phyloP scores from a whole-genome alignment of 2,888 invertebrate species.

The Orthonychiurus folsomi region DNA sequence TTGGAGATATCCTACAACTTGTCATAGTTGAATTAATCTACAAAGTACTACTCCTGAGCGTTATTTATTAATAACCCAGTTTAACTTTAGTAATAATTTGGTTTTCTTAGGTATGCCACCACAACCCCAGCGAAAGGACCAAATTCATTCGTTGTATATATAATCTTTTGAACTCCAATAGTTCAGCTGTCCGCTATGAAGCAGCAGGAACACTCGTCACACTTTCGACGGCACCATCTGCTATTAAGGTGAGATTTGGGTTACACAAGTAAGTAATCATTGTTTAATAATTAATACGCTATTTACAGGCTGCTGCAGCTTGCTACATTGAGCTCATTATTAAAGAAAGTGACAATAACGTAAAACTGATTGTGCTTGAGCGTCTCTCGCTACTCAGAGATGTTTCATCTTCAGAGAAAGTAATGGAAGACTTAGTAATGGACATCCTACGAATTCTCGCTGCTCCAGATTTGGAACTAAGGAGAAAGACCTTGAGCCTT shows the following conservation, averaged over 20 bases:
- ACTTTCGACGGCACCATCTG: slow-evolving; percentile 92
- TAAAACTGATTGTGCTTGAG: slow-evolving; percentile 94
- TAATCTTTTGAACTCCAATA: slow-evolving; percentile 86
- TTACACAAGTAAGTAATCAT: not conserved
- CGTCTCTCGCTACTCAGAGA: slow-evolving; percentile 80
- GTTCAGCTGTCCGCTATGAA: slow-evolving; percentile 95
- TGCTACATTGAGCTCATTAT: slow-evolving; percentile 98
- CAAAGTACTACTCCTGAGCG: no score
- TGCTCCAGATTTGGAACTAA: slow-evolving; percentile 88
- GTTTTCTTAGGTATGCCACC: slow-evolving; percentile 79
- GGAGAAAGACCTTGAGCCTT: slow-evolving; percentile 72
- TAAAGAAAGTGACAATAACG: slow-evolving; percentile 99
- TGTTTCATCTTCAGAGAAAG: slow-evolving; percentile 71
- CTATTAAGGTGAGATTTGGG: slow-evolving; percentile 61
- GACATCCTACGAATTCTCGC: slow-evolving; percentile 89
- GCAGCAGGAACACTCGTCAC: slow-evolving; percentile 97
- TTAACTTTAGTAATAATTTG: slow-evolving; percentile 14
- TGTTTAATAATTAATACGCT: not conserved
- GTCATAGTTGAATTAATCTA: slow-evolving; percentile 99
- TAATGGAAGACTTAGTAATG: slow-evolving; percentile 84
- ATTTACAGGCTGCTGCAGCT: slow-evolving; percentile 72
- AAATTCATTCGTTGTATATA: slow-evolving; percentile 98
- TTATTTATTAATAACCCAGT: no score
- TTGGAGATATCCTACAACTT: slow-evolving; percentile 94
- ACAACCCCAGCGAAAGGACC: slow-evolving; percentile 88